phyloP scores from a whole-genome alignment of 2,797 vertebrate genomes.

The Astyanax mexicanus region DNA sequence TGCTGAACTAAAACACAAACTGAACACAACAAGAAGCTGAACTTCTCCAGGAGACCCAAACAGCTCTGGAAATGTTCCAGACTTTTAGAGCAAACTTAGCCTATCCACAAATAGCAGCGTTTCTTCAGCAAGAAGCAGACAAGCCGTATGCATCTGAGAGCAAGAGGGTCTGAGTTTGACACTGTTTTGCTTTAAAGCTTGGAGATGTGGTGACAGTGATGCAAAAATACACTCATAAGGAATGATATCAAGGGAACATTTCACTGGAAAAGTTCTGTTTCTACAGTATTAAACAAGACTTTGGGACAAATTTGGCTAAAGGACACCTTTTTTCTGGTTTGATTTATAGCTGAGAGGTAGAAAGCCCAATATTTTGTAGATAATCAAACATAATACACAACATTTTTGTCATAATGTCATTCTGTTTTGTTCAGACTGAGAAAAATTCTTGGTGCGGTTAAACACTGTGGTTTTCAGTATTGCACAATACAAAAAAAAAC shows the following conservation, averaged over 20 bases:
- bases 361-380: too few relatives aligned
- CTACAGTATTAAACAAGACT: neutral
- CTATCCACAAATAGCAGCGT: slow-evolving; percentile 19
- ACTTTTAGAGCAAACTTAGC: neutral
- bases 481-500: too few relatives aligned
- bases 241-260: neutral
- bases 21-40: slow-evolving; percentile 23
- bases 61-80: neutral
- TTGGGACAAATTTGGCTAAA: too few relatives aligned
- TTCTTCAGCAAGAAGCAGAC: slow-evolving; percentile 5
- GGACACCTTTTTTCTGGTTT: too few relatives aligned
- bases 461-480: too few relatives aligned
- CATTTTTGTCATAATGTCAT: too few relatives aligned
- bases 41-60: slow-evolving; percentile 4
- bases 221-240: neutral
- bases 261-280: neutral
- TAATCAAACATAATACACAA: too few relatives aligned
- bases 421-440: too few relatives aligned
- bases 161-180: neutral
- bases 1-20: too few relatives aligned
- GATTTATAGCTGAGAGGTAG: too few relatives aligned
- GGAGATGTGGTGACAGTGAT: neutral
- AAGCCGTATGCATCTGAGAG: neutral
- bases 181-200: neutral
- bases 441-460: too few relatives aligned